Evolutionary conservation across 2,113 vertebrate genomes (phyloP), one percentile per base, ranked within the genome.

Genomic region (Heteronetta atricapilla): DNA sequence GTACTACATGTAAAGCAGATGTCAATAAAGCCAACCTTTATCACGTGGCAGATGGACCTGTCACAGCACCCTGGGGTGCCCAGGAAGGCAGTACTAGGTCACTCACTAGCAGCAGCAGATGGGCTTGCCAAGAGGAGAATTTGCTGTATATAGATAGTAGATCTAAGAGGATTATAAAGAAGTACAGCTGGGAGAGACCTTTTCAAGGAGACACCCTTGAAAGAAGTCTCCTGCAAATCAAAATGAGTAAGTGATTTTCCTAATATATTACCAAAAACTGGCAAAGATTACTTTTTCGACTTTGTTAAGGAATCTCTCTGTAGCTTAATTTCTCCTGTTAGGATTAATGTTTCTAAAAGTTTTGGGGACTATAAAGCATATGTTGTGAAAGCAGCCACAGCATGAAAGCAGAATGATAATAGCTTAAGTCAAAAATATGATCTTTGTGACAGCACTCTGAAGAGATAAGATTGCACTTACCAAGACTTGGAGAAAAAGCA

Each of bases 1-100:
- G 33, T 25, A 52, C 10, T 4, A 50, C 11, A 74, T 2, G 5
- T 23, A 73, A 10, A 66, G 5, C 0, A 3, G 62, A n/a, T 1
- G 28, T 26, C 38, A 46, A 34, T 34, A 77, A 77, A 92, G 86
- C 4, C 1, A 74, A 21, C 5, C 11, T 58, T 38, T 53, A 1
- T 50, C 15, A 23, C 25, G 40, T 2, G 0, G 33, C 40, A 64
- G 80, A 13, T 22, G 5, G 72, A 21, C 25, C 46, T 48, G 46
- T 48, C 48, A 50, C 48, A 50, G 48, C 36, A 3, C 42, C 50
- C 7, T 2, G 6, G 26, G 18, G 6, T 2, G 8, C 55, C 26
- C 8, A 36, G 38, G 42, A 55, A 48, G 29, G 31, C 25, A 59
- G 29, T 33, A 3, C 7, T 34, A 55, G 19, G 28, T 48, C 28